Percentiles rank a stretch among this genome's conserved stretches.
These are phyloP conservation scores for Patella pellucida DNA, from an alignment of 2,888 invertebrate species.

Conservation along the genomic window DNA sequence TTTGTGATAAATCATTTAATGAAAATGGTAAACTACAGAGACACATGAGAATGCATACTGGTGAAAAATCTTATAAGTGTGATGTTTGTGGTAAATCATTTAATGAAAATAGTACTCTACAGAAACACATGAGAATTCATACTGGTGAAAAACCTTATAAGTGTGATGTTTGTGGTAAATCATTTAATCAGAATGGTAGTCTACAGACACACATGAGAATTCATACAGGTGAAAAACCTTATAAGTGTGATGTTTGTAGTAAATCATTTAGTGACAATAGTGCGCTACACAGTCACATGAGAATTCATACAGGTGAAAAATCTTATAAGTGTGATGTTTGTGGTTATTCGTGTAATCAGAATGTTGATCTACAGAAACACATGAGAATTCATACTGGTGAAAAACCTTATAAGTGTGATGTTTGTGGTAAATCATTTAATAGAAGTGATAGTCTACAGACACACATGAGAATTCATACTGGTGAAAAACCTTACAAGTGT, in stretches of 20 bases:
- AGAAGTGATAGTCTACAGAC: no score
- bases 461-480: no score
- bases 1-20: neutral
- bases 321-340: no score
- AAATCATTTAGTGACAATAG: constrained; percentile 12
- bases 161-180: constrained; percentile 29
- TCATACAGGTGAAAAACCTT: constrained; percentile 22
- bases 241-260: constrained; percentile 29
- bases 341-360: no score
- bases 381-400: no score
- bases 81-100: constrained; percentile 18
- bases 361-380: no score
- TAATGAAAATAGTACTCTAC: neutral
- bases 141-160: constrained; percentile 21
- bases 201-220: constrained; percentile 27
- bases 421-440: no score
- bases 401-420: no score
- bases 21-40: neutral
- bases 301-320: neutral
- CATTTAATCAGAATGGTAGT: constrained; percentile 8
- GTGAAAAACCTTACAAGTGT: no score
- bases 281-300: constrained; percentile 15
- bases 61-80: no score
- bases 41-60: constrained; percentile 16
- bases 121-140: constrained; percentile 24